Evolutionary conservation across 2,113 vertebrate genomes (phyloP), one percentile per base, ranked within the genome.

Genomic region (Corynorhinus townsendii): DNA sequence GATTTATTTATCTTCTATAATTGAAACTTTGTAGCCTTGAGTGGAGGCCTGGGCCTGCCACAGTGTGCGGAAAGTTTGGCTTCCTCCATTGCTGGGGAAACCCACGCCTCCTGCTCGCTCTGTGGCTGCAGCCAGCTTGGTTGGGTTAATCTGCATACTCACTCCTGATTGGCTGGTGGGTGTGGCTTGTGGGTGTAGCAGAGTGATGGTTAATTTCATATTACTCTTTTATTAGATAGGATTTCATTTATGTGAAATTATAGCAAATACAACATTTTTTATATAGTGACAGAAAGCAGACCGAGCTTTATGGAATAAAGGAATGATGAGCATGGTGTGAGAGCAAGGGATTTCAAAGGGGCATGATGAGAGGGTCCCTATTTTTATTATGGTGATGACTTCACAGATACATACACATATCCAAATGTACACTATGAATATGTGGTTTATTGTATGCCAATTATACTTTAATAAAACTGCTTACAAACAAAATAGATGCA

Each of bases 241-340:
- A 40, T 38, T 73, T 52, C 62, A 93, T 17, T n/a, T 64, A 59
- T 5, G 69, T 52, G 56, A 47, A 68, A 89, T 81, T 40, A 66
- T 1, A 90, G 75, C 5, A 84, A 90, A 45, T 33, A 6, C 24
- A 56, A 87, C 62, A 33, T 47, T 47, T 76, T 75, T 47, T 4
- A 10, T 14, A 66, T 1, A 38, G 22, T 71, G 75, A 68, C n/a
- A 62, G 84, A 72, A 83, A 89, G 69, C 45, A 81, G 28, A 28
- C 26, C 3, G 28, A 26, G 72, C 33, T 56, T 35, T 38, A 43
- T 38, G 1, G 38, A 45, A 82, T 69, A 19, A 68, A 11, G 12
- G 8, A 20, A 4, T 5, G 28, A 87, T 4, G 3, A 47, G 86
- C 6, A 28, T 16, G 16, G 4, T 24, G 2, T 3, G 0, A 24